Evolutionary conservation across 2,888 invertebrate species (phyloP), one percentile per base, ranked within the genome.

Genomic region (Himalopsyche anomala): DNA sequence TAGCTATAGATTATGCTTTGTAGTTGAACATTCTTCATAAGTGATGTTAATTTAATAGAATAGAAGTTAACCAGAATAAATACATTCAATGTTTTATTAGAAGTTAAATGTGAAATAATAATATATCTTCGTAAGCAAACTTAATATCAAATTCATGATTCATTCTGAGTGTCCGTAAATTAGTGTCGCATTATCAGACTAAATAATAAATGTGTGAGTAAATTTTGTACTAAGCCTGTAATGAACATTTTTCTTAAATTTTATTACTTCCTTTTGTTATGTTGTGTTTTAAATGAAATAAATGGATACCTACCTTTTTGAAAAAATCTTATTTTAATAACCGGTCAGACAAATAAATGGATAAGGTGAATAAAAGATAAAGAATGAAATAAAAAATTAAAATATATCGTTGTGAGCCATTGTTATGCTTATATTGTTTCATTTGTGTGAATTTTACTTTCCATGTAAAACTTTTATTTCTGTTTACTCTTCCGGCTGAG

Each of bases 61-160:
- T 62, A 62, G 62, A 19, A 62, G 62, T 62, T 62, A 62, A 62
- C 62, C 19, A 62, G n/a, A 62, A 62, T 62, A 62, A 62, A 62
- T 62, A 1, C 62, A 62, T 62, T 62, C 62, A 62, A 62, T 62
- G 62, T 62, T n/a, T 62, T 62, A 62, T 62, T 62, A 62, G 62
- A 62, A 62, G 62, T 62, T 62, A 62, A 62, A 62, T 62, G 62
- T 62, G 62, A 62, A 62, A 62, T 62, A 62, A 19, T 62, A 62
- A 19, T 62, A 19, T 19, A 28, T 62, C 62, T n/a, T 15, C 11
- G 62, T 62, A 19, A 62, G 28, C 4, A 2, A 62, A 62, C 62
- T n/a, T 51, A 62, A 62, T 62, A 19, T 19, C 62, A 28, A 62
- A 62, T 62, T 28, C 19, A n/a, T 62, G 62, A 28, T 19, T 62